Evolutionary conservation across 2,797 vertebrate species (phyloP), one percentile per base, ranked within the genome.

Genomic region (Poecile montanus): DNA sequence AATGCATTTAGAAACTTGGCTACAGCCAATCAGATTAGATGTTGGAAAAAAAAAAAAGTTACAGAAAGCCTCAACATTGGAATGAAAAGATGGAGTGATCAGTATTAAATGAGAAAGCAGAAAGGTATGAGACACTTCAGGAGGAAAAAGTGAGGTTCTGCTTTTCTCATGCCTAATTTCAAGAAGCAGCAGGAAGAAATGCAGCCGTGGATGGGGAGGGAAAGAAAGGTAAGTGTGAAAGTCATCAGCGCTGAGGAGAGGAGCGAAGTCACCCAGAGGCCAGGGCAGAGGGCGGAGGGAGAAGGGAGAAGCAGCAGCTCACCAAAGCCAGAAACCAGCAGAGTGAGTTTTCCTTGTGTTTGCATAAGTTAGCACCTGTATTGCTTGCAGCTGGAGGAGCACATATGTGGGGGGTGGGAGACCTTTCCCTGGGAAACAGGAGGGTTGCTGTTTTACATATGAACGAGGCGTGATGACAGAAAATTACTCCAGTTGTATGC

Each of bases 361-460:
- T 95, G 91, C 68, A 44, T 91, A 91, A 83, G 87, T 93, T 73
- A 86, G 91, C 97, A 97, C 96, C 97, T 97, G 96, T 91, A 67
- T 82, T 83, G 84, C 92, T 96, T 73, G 87, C 88, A 95, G 91
- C 91, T 72, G 81, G 82, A 93, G 48, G 29, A 77, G 81, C 16
- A 4, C 20, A 1, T 48, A 1, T 48, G 47, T 71, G 62, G 34
- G 45, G 87, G 79, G 77, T 77, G 78, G 92, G 83, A 73, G 84
- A 88, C 45, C 34, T 40, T 70, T 62, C 54, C 21, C 25, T 23
- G 62, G 82, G 93, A 81, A 93, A 72, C 61, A 5, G 7, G 27
- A 81, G 82, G 38, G 19, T 87, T 34, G 40, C 85, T 94, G 95
- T 95, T 93, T 97, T 97, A 94, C 97, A 97, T 97, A 81, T 96